Percentiles rank a stretch among this genome's conserved stretches.
Conservation (phyloP, 2,113 vertebrate species). For the Misgurnus anguillicaudatus region DNA sequence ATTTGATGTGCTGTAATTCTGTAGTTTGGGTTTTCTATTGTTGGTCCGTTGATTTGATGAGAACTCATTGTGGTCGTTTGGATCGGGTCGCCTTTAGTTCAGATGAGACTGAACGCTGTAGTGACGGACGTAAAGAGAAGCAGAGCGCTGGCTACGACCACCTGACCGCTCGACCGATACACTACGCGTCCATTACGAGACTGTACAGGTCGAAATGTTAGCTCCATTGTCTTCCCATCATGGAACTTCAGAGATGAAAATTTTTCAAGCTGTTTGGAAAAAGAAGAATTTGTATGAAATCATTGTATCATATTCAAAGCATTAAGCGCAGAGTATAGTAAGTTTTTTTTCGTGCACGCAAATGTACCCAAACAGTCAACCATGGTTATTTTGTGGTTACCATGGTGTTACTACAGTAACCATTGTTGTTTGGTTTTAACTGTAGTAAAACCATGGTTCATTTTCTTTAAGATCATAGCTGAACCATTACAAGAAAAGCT, state of each 20-base stretch:
- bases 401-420: no score
- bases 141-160: conserved; percentile 54
- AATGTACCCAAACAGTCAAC: no score
- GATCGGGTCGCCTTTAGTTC: conserved; percentile 60
- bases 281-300: neutral
- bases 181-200: conserved; percentile 67
- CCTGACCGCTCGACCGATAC: conserved; percentile 59
- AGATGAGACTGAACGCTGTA: conserved; percentile 56
- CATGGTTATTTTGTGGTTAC: no score
- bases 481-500: no score
- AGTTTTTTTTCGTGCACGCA: no score
- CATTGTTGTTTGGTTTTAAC: no score
- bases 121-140: conserved; percentile 58
- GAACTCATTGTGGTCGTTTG: conserved; percentile 53
- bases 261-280: conserved; percentile 61
- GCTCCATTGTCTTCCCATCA: conserved; percentile 61
- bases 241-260: conserved; percentile 70
- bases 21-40: conserved; percentile 37
- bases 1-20: conserved; percentile 24
- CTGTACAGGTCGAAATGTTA: conserved; percentile 74
- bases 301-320: neutral
- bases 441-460: no score
- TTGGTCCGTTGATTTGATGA: conserved; percentile 38
- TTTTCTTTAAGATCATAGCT: no score
- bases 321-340: no score